Conservation (phyloP, 2,113 vertebrate genomes). For the Protomyctophum bolini region DNA sequence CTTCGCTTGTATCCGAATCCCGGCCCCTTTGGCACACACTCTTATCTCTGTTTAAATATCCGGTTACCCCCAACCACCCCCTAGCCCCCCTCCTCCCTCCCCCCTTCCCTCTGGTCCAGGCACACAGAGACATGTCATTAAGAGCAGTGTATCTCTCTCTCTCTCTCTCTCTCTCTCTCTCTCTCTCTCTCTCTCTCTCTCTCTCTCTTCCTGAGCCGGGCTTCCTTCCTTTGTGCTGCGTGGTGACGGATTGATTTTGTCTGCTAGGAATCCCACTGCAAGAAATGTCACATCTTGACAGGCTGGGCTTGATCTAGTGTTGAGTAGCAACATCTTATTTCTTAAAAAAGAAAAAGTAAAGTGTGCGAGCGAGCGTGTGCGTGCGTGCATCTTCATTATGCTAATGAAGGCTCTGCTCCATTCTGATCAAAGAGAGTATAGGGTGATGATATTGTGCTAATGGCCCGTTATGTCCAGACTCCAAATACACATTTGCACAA, state of each 20-base stretch:
- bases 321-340: conserved; percentile 25
- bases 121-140: conserved; percentile 76
- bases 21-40: conserved; percentile 77
- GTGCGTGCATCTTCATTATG: too few species aligned
- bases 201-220: conserved; percentile 62
- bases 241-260: conserved; percentile 78
- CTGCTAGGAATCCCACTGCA: conserved; percentile 61
- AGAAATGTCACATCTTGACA: conserved; percentile 57
- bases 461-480: too few species aligned
- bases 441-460: too few species aligned
- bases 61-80: conserved; percentile 59
- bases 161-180: conserved; percentile 51
- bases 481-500: too few species aligned
- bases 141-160: conserved; percentile 68
- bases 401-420: too few species aligned
- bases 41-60: conserved; percentile 84
- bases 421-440: too few species aligned
- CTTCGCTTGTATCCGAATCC: conserved; percentile 68
- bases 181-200: conserved; percentile 48
- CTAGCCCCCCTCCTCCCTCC: conserved; percentile 32
- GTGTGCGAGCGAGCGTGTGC: too few species aligned
- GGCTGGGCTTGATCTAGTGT: conserved; percentile 49
- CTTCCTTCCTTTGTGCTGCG: conserved; percentile 75
- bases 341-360: neutral
- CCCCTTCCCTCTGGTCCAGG: conserved; percentile 63